Base-by-base conservation (phyloP, 2,113 vertebrate species). In the Ctenodactylus gundi region DNA sequence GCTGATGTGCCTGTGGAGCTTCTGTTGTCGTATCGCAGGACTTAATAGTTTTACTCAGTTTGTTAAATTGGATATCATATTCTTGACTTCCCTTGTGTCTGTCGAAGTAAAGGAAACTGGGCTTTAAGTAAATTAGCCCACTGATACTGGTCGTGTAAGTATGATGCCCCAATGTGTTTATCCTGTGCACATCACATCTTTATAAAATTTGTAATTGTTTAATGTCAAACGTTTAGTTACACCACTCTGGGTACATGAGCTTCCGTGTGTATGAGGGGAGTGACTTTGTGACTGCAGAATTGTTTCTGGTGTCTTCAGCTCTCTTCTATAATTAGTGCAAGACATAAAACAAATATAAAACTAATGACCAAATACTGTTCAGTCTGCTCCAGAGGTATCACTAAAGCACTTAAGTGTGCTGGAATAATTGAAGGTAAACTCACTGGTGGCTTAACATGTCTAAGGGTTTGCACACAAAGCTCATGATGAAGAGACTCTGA, bases 391-490 rank as follows among this genome's bases (percentile, higher is more conserved):
- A 85, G 53, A 85, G 95, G 76, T 62, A 88, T 97, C 46, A 53
- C 91, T 96, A 82, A 4, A 78, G 23, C 86, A 77, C 49, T 95
- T 95, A 90, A 91, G 67, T 83, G 84, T 95, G 92, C 76, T 83
- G 87, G 72, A 95, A 62, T 94, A 55, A 92, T 89, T 72, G 95
- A 94, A 60, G 20, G 73, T 97, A 90, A 94, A 73, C 62, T 97
- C 94, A 3, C 72, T 89, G 34, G 36, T 64, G 67, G 92, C 83
- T 17, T 87, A 57, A n/a, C 65, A 55, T 41, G 57, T 77, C 75
- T 84, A 39, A 77, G 49, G 92, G 86, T 92, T 88, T 94, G 51
- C 78, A 44, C 23, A 1, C 76, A 87, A 60, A 84, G 78, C 78
- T 91, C 46, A 85, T 84, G 73, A 84, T 88, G 85, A 87, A 76